Evolutionary conservation across 2,113 vertebrate species (phyloP), one percentile per base, ranked within the genome.

Genomic region (Stigmatopora nigra): DNA sequence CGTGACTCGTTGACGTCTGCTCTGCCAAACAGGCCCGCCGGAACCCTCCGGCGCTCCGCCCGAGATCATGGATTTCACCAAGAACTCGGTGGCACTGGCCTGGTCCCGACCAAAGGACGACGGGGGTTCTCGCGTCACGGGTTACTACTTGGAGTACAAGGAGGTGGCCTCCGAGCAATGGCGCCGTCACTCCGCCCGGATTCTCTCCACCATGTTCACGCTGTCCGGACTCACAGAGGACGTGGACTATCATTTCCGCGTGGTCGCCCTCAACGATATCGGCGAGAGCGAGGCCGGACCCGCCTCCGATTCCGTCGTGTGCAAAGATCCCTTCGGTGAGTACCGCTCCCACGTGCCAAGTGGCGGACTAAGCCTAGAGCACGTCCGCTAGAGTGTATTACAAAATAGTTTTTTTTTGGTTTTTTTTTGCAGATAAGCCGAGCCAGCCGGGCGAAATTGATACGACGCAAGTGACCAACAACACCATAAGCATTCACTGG

Each of bases 281-380:
- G 96, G 97, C 49, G 90, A 94, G 65, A 94, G 96, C 35, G 91
- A 94, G 79, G 89, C 94, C 73, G 93, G 96, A 81, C 91, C 93
- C 72, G 84, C 85, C 73, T 97, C 96, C 48, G 96, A 98, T 22
- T 81, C 88, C 5, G 91, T 95, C 71, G 82, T 91, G 69, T 98
- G 96, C 91, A 99, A 98, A 82, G 97, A 99, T 95, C 95, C 96
- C 73, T 98, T 97, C 11, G 95, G 97, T 99, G 88, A 90, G 93
- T 67, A 12, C 38, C 36, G 3, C 5, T 20, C 16, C 13, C 0
- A 14, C 20, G 36, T 1, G 3, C 7, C 2, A 11, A 19, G 38
- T 38, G 7, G 36, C 38, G 6, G 17, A 59, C 20, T 44, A 14
- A 20, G 36, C 17, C 13, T 6, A 7, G 5, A 44, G 0, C n/a